phyloP scores from a whole-genome alignment of 2,113 vertebrate species.

The Nannospalax galili region DNA sequence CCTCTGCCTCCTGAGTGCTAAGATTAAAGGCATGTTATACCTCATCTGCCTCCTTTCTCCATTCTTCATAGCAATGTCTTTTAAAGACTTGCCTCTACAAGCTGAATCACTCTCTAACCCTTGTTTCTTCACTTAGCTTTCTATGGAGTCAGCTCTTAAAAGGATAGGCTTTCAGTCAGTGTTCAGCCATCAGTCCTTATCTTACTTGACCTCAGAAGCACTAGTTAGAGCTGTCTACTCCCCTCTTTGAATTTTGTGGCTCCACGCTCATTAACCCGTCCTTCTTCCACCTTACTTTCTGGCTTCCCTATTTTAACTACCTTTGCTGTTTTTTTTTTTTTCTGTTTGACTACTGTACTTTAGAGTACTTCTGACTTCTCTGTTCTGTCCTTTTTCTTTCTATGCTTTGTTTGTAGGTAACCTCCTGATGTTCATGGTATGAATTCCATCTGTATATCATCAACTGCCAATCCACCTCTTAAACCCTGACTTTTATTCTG shows the following conservation, averaged over 20 bases:
- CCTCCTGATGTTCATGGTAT: background rate
- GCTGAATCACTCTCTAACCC: background rate
- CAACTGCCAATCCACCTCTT: background rate
- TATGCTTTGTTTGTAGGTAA: background rate
- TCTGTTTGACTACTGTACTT: background rate
- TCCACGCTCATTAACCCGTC: background rate
- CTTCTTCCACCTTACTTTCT: background rate
- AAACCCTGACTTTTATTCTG: background rate
- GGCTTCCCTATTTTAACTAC: background rate
- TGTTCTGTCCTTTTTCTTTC: background rate
- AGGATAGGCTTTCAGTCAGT: background rate
- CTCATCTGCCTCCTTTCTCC: no score
- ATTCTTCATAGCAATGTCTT: background rate
- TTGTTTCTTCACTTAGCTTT: background rate
- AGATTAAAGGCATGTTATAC: no score
- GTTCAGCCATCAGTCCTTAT: background rate
- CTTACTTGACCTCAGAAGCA: background rate
- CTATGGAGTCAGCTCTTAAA: background rate
- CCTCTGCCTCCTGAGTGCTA: no score
- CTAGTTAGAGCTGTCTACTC: no score
- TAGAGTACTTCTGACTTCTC: background rate
- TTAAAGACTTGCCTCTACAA: background rate
- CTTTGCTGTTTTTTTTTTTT: background rate
- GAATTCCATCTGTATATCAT: background rate
- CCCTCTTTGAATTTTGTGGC: background rate